Evolutionary conservation across 1,140 invertebrate genomes (phyloP), one percentile per base, ranked within the genome.

Genomic region (Orius insidiosus): DNA sequence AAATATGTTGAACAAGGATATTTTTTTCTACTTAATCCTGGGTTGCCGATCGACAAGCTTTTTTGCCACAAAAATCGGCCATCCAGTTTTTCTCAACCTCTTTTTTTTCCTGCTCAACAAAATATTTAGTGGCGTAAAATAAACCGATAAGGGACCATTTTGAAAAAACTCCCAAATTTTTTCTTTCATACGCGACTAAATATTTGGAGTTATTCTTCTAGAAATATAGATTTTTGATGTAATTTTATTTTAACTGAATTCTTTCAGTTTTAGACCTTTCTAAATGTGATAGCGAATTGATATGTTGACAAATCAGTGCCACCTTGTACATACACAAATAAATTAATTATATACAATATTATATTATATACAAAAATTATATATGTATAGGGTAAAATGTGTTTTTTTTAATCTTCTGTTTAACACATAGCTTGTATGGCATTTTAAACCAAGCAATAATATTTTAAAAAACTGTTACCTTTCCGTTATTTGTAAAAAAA

Each of bases 291-390:
- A 44, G 42, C 6, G 34, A 44, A 33, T 44, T 44, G 13, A 33
- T 24, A 44, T 44, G 24, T 24, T 44, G 42, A 44, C 42, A 44
- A 44, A 44, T 44, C 42, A 44, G 42, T 44, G 42, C 42, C 42
- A 44, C 42, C 15, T 44, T 44, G 42, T 44, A 44, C 8, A 44
- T 44, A 44, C 42, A 44, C 42, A 44, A 15, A 39, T 18, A 33
- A 15, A 24, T 44, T 44, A 44, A 44, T 33, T 30, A 33, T 44
- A 42, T 13, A 42, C 24, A 24, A 24, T 24, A 24, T 24, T 24
- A 24, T 24, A 24, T 24, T 24, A 24, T 24, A 24, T 24, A 24
- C 24, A 24, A 24, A 24, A 24, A 24, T 7, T 24, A 24, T 24
- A 24, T 24, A 24, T 24, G 24, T 24, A 24, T 24, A 24, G 24